Base-by-base conservation (phyloP, 2,113 vertebrate species). In the Ondatra zibethicus region DNA sequence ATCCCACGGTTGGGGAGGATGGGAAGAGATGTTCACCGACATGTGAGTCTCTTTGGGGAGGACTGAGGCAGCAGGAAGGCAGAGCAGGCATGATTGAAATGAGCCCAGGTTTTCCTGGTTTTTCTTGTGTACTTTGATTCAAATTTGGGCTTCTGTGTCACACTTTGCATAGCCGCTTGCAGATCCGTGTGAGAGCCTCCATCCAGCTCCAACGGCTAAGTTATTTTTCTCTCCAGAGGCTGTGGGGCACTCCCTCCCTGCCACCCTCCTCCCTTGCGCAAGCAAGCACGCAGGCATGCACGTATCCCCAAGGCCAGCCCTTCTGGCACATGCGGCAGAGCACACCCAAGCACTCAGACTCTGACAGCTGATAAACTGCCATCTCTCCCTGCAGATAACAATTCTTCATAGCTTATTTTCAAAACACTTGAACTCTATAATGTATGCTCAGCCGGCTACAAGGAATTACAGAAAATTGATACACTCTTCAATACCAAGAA, bases 391-490 rank as follows among this genome's bases (percentile, higher is more conserved):
- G 61, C 97, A 98, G 94, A 97, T 93, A 97, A 97, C 94, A 96
- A 97, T 88, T 80, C 86, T 91, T 95, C 95, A 96, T 86, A 96
- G 97, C 91, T 97, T 95, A 82, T 97, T 97, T 98, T 98, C 96
- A 98, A 94, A 98, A 97, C 89, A 82, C 91, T 97, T 96, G 82
- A 95, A 91, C 96, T 98, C 95, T 92, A 91, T 97, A 97, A 96
- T 93, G 80, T 98, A 97, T 98, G 97, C 93, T 97, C 45, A 76
- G 90, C 98, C 97, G 92, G 94, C 96, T 94, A 96, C 63, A 61
- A 97, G 76, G 95, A 98, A 98, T 98, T 92, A 94, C 65, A 97
- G 94, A 96, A 96, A 93, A 97, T 77, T 31, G 75, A 96, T 77
- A 88, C 31, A 96, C 96, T 96, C 75, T 95, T 96, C 97, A 96